Conservation (phyloP, 2,113 vertebrate species). For the Dicentrarchus labrax region DNA sequence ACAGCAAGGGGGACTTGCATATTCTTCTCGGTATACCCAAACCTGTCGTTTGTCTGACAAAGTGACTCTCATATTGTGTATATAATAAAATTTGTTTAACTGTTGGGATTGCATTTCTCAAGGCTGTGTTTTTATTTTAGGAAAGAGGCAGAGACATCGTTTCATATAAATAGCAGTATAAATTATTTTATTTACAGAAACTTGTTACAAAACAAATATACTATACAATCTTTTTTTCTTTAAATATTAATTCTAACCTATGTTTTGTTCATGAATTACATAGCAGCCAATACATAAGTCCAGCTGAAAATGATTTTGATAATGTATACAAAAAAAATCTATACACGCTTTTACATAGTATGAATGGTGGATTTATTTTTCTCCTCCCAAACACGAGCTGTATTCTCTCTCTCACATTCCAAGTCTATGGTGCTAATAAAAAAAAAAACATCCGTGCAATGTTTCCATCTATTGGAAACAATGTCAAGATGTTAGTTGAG, state of each 20-base stretch:
- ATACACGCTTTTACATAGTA: constrained; percentile 95
- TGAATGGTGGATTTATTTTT: constrained; percentile 90
- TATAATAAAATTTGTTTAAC: constrained; percentile 85
- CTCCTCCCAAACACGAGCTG: constrained; percentile 88
- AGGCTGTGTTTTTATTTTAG: constrained; percentile 4
- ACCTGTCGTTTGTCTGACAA: constrained; percentile 65
- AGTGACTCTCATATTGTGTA: constrained; percentile 83
- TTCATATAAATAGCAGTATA: constrained; percentile 99
- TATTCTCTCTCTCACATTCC: constrained; percentile 94
- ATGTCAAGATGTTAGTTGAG: constrained; percentile 66
- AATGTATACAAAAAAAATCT: constrained; percentile 93
- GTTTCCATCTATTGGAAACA: constrained; percentile 71
- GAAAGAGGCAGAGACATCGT: constrained; percentile 72
- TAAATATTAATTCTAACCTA: constrained; percentile 99
- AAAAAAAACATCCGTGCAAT: constrained; percentile 64
- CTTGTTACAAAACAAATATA: constrained; percentile 99
- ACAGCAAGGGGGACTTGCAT: constrained; percentile 31
- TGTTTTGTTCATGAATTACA: constrained; percentile 99
- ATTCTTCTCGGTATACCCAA: constrained; percentile 64
- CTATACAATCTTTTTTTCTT: constrained; percentile 99
- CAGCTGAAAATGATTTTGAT: constrained; percentile 98
- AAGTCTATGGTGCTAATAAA: constrained; percentile 89
- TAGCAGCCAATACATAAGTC: constrained; percentile 99
- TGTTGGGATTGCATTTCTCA: not conserved
- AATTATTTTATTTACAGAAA: constrained; percentile 99